phyloP scores from a whole-genome alignment of 2,888 invertebrate species.

The Spisula subtruncata region DNA sequence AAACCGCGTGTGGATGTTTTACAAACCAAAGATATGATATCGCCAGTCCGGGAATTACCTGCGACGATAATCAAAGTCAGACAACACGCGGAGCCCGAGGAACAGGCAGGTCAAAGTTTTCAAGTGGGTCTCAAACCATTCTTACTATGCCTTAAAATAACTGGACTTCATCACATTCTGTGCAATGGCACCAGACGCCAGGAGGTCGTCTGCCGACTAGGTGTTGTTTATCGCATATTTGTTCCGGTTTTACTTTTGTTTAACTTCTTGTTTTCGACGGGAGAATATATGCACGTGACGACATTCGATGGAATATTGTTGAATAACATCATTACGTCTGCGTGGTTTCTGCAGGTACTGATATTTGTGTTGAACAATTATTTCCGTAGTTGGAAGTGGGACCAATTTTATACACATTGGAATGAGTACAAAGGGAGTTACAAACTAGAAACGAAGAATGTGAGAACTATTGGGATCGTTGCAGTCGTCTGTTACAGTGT shows the following conservation, averaged over 20 bases:
- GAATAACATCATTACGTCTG: slow-evolving; percentile 71
- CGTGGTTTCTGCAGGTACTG: slow-evolving; percentile 73
- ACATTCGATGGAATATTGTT: slow-evolving; percentile 69
- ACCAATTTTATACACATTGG: slow-evolving; percentile 65
- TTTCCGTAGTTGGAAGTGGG: slow-evolving; percentile 60
- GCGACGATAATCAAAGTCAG: background rate
- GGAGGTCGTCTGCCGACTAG: slow-evolving; percentile 22
- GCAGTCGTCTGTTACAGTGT: slow-evolving; percentile 56
- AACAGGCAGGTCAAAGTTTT: background rate
- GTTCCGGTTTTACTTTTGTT: slow-evolving; percentile 63
- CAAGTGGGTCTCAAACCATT: slow-evolving; percentile 49
- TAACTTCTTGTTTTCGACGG: slow-evolving; percentile 68
- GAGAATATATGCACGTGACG: slow-evolving; percentile 58
- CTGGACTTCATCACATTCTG: slow-evolving; percentile 60
- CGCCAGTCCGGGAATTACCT: background rate
- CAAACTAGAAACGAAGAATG: slow-evolving; percentile 44
- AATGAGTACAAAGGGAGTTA: slow-evolving; percentile 57
- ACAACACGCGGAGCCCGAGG: background rate
- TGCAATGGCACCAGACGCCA: background rate
- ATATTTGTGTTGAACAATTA: slow-evolving; percentile 67
- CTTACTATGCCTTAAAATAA: slow-evolving; percentile 54
- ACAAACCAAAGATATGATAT: background rate
- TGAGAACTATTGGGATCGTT: slow-evolving; percentile 51
- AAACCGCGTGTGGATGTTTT: background rate
- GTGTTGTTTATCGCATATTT: slow-evolving; percentile 52